Conservation (phyloP, 1,140 invertebrate genomes). For the Hesperophylax magnus region DNA sequence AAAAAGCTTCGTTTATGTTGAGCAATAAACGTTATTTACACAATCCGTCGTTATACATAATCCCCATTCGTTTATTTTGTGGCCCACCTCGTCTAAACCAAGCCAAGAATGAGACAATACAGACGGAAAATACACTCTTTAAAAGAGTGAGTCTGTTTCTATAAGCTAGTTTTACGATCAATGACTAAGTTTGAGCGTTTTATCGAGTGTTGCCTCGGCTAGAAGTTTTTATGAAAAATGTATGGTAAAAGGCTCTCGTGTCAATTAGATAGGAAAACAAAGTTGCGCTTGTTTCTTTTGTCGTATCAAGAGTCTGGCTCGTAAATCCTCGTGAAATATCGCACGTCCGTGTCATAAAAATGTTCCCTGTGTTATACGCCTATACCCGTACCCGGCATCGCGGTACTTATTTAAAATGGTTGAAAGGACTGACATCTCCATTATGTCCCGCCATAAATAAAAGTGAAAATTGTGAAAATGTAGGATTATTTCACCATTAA, state of each 20-base stretch:
- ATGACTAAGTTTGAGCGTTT: background rate
- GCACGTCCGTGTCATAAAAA: constrained; percentile 35
- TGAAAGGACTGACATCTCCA: background rate
- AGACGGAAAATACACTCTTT: background rate
- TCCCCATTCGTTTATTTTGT: constrained; percentile 10
- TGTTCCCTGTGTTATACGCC: constrained; percentile 7
- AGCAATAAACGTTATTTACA: constrained; percentile 28
- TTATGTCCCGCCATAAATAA: background rate
- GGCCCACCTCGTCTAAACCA: background rate
- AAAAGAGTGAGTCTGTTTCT: background rate
- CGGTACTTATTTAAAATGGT: background rate
- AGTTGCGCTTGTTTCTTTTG: constrained; percentile 20
- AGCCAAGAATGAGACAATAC: background rate
- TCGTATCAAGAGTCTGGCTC: constrained; percentile 9
- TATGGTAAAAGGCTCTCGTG: background rate
- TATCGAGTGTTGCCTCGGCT: background rate
- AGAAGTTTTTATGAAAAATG: background rate
- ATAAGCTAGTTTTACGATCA: background rate
- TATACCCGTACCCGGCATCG: background rate
- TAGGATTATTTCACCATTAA: background rate
- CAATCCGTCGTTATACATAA: constrained; percentile 5
- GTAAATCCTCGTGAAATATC: constrained; percentile 35
- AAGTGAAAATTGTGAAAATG: background rate
- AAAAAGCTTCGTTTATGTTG: constrained; percentile 19
- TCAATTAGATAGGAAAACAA: constrained; percentile 24